Conservation (phyloP, 2,113 vertebrate species). For the Camarhynchus parvulus region DNA sequence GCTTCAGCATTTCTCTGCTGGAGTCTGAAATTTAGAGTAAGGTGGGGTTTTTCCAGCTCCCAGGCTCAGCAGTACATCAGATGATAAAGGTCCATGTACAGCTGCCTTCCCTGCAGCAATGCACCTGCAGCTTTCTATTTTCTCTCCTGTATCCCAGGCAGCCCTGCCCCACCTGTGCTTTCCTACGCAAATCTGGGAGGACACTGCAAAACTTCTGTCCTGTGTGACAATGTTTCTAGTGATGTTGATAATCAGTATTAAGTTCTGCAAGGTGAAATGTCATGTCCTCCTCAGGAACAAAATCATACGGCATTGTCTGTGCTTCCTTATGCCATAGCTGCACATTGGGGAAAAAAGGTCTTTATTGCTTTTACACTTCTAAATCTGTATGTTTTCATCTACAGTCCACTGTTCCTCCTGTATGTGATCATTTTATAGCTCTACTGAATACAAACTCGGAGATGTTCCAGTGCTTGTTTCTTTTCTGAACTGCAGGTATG, state of each 20-base stretch:
- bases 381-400: not conserved
- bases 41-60: not conserved
- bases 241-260: not conserved
- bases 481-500: conserved; percentile 63
- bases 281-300: not conserved
- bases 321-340: not conserved
- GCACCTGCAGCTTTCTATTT: not conserved
- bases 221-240: not conserved
- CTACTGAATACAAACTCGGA: rapidly evolving
- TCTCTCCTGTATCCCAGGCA: not conserved
- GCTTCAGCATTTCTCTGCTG: not conserved
- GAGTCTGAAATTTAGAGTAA: not conserved
- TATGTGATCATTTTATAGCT: not conserved
- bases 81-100: not conserved
- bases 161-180: not conserved
- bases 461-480: not conserved
- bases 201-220: not conserved
- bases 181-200: not conserved
- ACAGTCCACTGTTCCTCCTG: not conserved
- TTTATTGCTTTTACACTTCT: not conserved
- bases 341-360: not conserved
- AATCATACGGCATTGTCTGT: not conserved
- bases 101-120: not conserved
- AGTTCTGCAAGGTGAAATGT: not conserved
- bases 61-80: not conserved